Base-by-base conservation (phyloP, 2,113 vertebrate species). In the Triplophysa siluroides region DNA sequence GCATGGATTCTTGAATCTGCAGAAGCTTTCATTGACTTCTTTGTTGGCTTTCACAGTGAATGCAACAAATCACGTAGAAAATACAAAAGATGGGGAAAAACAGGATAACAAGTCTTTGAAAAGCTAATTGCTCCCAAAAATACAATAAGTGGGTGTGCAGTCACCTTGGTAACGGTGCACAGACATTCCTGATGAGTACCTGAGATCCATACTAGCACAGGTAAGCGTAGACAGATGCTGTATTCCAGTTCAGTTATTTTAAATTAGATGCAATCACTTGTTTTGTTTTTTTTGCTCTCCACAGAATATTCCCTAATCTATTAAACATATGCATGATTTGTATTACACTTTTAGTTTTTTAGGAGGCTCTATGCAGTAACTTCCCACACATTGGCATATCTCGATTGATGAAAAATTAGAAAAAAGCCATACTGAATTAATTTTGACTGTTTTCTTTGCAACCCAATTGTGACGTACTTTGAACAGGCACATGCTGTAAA, bases 121-220 rank as follows among this genome's bases (percentile, higher is more conserved):
- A 72, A 50, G 52, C 61, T 83, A 83, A 83, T 83, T 80, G 67
- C 70, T 80, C 74, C 78, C 62, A 45, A 71, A 83, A 80, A 83
- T 83, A 83, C 54, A 83, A 77, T 45, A 26, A 66, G 58, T 78
- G 67, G 73, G 78, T 47, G 67, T 80, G 79, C 61, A 43, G 74
- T 83, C 61, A 38, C 82, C 82, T 72, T 73, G 74, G 78, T 80
- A 83, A 83, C 78, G 61, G 82, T 64, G 33, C 54, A 76, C 64
- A 72, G 72, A 43, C 74, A 29, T 80, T 41, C 38, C 66, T 29
- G 73, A 73, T 43, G 69, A 75, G 45, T 43, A 69, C 73, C 52
- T 61, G 74, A 77, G 38, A 62, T 75, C 58, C 73, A 29, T 75
- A 62, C 73, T 75, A n/a, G n/a, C n/a, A n/a, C n/a, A n/a, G n/a